phyloP scores from a whole-genome alignment of 2,797 vertebrate species.

The Rhynchonycteris naso region DNA sequence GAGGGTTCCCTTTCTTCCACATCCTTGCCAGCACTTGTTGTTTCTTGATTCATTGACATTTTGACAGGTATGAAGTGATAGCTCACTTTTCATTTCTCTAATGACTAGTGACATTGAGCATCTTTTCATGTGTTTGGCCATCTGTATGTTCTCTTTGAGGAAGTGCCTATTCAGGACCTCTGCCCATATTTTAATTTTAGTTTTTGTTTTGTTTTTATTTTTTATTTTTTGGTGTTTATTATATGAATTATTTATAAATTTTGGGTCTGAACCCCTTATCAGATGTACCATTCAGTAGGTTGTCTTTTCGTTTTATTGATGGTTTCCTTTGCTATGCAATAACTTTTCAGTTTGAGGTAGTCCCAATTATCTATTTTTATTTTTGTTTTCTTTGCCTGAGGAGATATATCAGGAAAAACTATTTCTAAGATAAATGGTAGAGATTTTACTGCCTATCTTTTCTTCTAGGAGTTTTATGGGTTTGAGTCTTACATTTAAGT shows the following conservation, averaged over 20 bases:
- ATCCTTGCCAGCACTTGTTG: not conserved
- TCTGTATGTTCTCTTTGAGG: no score
- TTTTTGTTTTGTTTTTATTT: no score
- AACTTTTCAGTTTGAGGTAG: not conserved
- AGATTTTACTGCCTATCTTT: no score
- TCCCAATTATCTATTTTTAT: not conserved
- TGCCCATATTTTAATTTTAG: no score
- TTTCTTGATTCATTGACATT: not conserved
- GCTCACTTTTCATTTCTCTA: not conserved
- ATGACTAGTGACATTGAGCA: no score
- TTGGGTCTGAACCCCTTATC: not conserved
- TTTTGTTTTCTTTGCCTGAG: not conserved
- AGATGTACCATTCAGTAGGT: not conserved
- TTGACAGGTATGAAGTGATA: not conserved
- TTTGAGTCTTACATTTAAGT: no score
- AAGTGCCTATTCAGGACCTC: no score
- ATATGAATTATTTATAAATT: no score
- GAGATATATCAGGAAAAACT: not conserved
- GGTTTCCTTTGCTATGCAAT: not conserved
- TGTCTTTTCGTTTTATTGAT: not conserved
- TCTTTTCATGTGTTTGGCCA: no score
- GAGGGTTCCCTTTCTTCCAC: not conserved
- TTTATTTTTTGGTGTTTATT: no score
- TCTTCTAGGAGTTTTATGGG: no score
- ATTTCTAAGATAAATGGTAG: no score